Percentiles rank a stretch among this genome's conserved stretches.
Conservation (phyloP, 2,113 vertebrate species). For the Cyanistes caeruleus region DNA sequence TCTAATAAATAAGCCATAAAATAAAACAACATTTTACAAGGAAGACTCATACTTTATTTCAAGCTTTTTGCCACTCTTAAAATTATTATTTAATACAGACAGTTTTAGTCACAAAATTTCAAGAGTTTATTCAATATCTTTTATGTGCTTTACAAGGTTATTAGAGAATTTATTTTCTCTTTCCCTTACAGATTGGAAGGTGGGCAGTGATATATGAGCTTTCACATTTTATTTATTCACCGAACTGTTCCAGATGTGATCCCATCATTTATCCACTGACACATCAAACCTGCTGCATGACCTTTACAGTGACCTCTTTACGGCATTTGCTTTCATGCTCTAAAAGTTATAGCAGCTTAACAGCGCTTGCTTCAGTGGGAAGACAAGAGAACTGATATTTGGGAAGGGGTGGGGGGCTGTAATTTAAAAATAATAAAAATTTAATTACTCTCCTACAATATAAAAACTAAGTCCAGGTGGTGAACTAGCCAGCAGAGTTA, state of each 20-base stretch:
- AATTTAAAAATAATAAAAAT: slow-evolving; percentile 77
- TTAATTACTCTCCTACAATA: slow-evolving; percentile 74
- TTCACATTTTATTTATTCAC: slow-evolving; percentile 89
- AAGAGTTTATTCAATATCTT: slow-evolving; percentile 81
- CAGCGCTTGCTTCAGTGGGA: slow-evolving; percentile 67
- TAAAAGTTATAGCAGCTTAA: slow-evolving; percentile 78
- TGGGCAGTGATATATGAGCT: slow-evolving; percentile 89
- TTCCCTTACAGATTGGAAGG: slow-evolving; percentile 85
- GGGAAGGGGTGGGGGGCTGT: neutral
- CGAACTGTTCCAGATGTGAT: slow-evolving; percentile 94
- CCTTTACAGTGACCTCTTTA: slow-evolving; percentile 83
- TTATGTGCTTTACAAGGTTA: slow-evolving; percentile 87
- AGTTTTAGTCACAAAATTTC: slow-evolving; percentile 76
- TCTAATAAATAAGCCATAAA: slow-evolving; percentile 76
- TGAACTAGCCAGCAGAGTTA: slow-evolving; percentile 51
- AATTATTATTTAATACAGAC: slow-evolving; percentile 73
- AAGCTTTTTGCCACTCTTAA: slow-evolving; percentile 67
- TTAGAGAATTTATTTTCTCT: slow-evolving; percentile 90
- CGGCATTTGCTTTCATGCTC: slow-evolving; percentile 78
- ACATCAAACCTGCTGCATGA: slow-evolving; percentile 87
- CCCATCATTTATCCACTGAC: slow-evolving; percentile 90
- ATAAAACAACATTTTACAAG: slow-evolving; percentile 69
- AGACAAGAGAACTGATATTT: slow-evolving; percentile 73
- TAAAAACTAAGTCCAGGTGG: slow-evolving; percentile 77
- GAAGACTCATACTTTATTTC: slow-evolving; percentile 65